Conservation (phyloP, 2,113 vertebrate species). For the Lynx canadensis region DNA sequence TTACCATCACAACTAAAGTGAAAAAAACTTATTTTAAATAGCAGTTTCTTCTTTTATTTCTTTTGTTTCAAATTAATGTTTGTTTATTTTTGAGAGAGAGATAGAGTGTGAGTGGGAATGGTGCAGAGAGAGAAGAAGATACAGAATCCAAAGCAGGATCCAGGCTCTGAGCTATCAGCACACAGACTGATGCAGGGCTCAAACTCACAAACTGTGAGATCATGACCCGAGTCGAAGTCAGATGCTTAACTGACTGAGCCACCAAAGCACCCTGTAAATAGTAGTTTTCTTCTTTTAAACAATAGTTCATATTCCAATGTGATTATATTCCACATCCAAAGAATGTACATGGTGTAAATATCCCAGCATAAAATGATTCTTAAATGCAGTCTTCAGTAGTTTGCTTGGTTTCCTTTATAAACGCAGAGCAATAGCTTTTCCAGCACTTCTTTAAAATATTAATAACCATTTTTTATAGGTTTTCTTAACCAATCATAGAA, state of each 20-base stretch:
- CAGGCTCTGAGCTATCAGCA: too few relatives aligned
- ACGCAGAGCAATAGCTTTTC: constrained; percentile 29
- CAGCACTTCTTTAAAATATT: constrained; percentile 70
- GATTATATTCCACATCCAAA: neutral
- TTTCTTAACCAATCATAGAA: constrained; percentile 72
- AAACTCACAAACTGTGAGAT: too few relatives aligned
- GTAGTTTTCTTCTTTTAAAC: neutral
- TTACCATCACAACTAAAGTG: neutral
- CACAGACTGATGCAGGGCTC: too few relatives aligned
- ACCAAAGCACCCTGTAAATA: neutral
- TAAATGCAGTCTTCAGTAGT: neutral
- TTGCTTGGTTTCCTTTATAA: constrained; percentile 31
- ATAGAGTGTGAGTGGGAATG: too few relatives aligned
- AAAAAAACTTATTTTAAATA: neutral
- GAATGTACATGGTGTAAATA: neutral
- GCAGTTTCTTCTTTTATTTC: neutral
- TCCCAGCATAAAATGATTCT: neutral
- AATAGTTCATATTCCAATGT: neutral
- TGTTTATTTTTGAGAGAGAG: too few relatives aligned
- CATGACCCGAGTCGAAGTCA: too few relatives aligned
- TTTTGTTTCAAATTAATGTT: too few relatives aligned
- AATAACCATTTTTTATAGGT: constrained; percentile 68
- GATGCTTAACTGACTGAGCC: too few relatives aligned
- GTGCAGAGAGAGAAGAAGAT: too few relatives aligned
- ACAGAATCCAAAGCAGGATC: too few relatives aligned